Evolutionary conservation across 2,888 invertebrate species (phyloP), one percentile per base, ranked within the genome.

Genomic region (Megamerina dolium): DNA sequence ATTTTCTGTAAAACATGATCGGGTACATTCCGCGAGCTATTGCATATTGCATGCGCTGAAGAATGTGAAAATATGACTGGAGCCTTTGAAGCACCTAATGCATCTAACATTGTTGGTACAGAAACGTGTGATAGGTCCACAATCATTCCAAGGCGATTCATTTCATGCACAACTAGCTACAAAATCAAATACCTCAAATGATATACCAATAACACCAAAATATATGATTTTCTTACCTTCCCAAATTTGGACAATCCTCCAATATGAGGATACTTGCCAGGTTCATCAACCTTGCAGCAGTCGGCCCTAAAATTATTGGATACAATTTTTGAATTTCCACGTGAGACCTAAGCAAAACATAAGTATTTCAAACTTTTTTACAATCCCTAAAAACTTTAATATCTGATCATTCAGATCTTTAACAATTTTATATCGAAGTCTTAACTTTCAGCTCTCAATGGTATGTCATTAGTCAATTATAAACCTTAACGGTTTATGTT

Each of bases 71-170:
- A 90, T 45, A 90, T 82, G 46, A 89, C 85, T 3, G 89, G 90
- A 9, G 90, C 87, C 57, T 81, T 80, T 12, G 86, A 83, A 37
- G 81, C 80, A 16, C 80, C 78, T 40, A 90, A 70, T 12, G 86
- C 85, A 63, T 86, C 87, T 45, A 81, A 73, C 89, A 89, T 89
- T 27, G 88, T 88, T 45, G 81, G 78, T 48, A 78, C 78, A 10
- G 87, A 86, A 34, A 88, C 88, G 73, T 90, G 87, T 6, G 85
- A 85, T 58, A 87, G 72, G 67, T 90, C 90, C 53, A 90, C 85
- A 67, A 90, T 78, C 87, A 90, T 90, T 19, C 90, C 89, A 52
- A 90, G 74, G 2, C 89, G 81, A 73, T 90, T 90, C 89, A 90
- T 89, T 75, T 90, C 90, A 59, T 80, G 81, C 37, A 89, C 81